A percentile compares a stretch with the other conserved stretches of the same genome.
phyloP scores from a whole-genome alignment of 2,888 invertebrate species.

The Erebia aethiops region DNA sequence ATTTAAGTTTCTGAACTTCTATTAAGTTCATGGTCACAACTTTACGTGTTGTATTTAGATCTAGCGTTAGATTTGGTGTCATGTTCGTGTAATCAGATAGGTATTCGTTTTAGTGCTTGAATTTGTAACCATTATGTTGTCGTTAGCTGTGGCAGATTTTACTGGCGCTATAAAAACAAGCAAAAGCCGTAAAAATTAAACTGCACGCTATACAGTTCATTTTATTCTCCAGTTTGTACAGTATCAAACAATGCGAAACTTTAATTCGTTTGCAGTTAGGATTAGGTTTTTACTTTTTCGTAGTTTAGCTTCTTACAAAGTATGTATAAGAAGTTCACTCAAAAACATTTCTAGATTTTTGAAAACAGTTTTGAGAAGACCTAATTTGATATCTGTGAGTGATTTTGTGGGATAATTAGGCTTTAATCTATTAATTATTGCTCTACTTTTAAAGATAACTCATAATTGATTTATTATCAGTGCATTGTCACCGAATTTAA shows the following conservation, averaged over 20 bases:
- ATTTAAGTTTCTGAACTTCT: constrained; percentile 9
- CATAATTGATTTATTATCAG: no score
- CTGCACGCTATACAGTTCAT: background rate
- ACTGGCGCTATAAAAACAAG: background rate
- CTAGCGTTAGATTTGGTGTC: background rate
- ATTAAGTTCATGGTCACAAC: constrained; percentile 13
- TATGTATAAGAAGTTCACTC: no score
- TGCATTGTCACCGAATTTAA: background rate
- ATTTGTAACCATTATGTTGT: constrained; percentile 4
- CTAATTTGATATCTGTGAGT: no score
- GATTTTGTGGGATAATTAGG: background rate
- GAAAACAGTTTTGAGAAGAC: no score
- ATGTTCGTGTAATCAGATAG: constrained; percentile 1
- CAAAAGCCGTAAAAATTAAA: background rate
- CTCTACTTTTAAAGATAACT: background rate
- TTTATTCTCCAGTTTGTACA: background rate
- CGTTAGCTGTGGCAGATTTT: background rate
- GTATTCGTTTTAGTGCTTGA: background rate
- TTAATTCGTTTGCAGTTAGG: no score
- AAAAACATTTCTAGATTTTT: no score
- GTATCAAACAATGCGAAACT: no score
- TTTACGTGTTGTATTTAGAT: background rate
- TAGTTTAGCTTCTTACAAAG: no score
- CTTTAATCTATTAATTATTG: background rate
- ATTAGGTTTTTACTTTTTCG: background rate